Percentiles rank a stretch among this genome's conserved stretches.
phyloP scores from a whole-genome alignment of 2,113 vertebrate genomes.

The Sceloporus tristichus region DNA sequence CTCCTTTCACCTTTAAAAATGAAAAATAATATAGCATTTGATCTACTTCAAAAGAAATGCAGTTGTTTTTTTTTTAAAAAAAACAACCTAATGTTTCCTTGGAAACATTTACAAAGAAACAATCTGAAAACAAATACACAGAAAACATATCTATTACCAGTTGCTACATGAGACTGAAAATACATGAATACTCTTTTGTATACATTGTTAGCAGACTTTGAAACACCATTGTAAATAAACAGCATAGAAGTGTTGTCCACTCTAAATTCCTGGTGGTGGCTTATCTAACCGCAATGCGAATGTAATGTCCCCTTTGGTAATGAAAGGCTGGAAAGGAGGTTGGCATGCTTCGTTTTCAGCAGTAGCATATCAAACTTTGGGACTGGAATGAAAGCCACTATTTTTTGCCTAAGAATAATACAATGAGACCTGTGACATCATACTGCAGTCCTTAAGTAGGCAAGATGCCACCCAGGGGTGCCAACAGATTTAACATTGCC shows the following conservation, averaged over 20 bases:
- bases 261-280: background rate
- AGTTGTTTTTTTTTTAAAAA: no score
- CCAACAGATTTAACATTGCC: background rate
- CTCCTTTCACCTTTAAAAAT: no score
- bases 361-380: background rate
- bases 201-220: background rate
- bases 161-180: slow-evolving; percentile 14
- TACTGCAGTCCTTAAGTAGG: slow-evolving; percentile 24
- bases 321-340: background rate
- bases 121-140: slow-evolving; percentile 38
- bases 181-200: background rate
- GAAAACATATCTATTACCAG: slow-evolving; percentile 24
- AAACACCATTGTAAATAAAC: background rate
- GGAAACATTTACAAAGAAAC: background rate
- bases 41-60: background rate
- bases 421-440: slow-evolving; percentile 26
- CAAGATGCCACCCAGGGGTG: slow-evolving; percentile 14
- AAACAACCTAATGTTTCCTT: accelerated
- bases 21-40: background rate
- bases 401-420: slow-evolving; percentile 22
- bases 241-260: background rate
- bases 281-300: background rate
- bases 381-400: background rate
- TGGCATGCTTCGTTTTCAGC: background rate
- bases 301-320: background rate